A percentile compares a stretch with the other conserved stretches of the same genome.
Conservation (phyloP, 2,797 vertebrate genomes). For the Enteromius thamalakanensis region DNA sequence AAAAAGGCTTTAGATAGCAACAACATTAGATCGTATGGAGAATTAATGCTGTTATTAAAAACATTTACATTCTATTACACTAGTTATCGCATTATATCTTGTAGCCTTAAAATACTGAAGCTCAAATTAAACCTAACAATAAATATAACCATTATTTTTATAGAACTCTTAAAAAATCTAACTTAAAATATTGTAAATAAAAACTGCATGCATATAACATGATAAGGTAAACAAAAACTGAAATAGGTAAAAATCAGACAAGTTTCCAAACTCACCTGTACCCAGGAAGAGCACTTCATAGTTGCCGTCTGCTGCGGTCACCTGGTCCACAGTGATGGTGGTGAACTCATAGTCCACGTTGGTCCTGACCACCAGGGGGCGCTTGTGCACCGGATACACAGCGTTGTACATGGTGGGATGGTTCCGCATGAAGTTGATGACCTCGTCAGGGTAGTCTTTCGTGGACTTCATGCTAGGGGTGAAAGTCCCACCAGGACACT, state of each 20-base stretch:
- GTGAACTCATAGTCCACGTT: constrained; percentile 96
- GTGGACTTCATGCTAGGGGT: constrained; percentile 98
- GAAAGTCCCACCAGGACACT: constrained; percentile 98
- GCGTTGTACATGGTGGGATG: constrained; percentile 97
- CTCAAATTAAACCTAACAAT: background rate
- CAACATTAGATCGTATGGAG: background rate
- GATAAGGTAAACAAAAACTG: background rate
- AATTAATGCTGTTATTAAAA: background rate
- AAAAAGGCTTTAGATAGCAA: background rate
- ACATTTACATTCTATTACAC: too few relatives aligned
- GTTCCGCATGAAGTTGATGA: constrained; percentile 98
- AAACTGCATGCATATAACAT: background rate
- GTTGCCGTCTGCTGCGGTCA: constrained; percentile 95
- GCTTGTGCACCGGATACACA: constrained; percentile 93
- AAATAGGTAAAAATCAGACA: background rate
- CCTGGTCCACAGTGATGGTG: constrained; percentile 95
- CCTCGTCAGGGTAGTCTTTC: constrained; percentile 97
- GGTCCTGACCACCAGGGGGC: constrained; percentile 93
- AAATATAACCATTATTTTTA: background rate
- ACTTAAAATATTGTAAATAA: background rate
- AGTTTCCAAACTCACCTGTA: constrained; percentile 83
- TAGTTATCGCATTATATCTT: background rate
- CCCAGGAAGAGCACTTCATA: constrained; percentile 99
- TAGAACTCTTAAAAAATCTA: background rate
- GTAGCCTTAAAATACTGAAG: background rate